A percentile compares a stretch with the other conserved stretches of the same genome.
Conservation (phyloP, 1,140 invertebrate species). For the Drosophila jambulina region DNA sequence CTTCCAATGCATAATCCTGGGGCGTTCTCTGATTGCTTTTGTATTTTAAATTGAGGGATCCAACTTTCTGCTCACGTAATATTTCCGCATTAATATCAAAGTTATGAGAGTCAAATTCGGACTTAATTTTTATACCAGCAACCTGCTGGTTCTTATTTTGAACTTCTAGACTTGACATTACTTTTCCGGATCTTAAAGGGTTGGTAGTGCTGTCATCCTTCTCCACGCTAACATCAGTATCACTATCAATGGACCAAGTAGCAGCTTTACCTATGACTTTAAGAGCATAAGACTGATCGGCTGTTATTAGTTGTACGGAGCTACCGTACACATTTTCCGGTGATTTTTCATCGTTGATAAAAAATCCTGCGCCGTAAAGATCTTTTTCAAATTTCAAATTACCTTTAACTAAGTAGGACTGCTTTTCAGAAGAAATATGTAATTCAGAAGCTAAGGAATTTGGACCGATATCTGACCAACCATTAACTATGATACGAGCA, state of each 20-base stretch:
- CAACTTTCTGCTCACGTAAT: slow-evolving; percentile 48
- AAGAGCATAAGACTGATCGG: slow-evolving; percentile 41
- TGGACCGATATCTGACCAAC: slow-evolving; percentile 78
- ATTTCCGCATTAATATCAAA: slow-evolving; percentile 55
- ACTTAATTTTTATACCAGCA: slow-evolving; percentile 36
- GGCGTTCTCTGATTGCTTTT: slow-evolving; percentile 60
- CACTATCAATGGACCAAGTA: slow-evolving; percentile 42
- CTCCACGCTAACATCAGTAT: slow-evolving; percentile 22
- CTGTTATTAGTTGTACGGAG: slow-evolving; percentile 43
- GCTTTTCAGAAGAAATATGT: slow-evolving; percentile 47
- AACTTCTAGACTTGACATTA: slow-evolving; percentile 36
- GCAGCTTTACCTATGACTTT: slow-evolving; percentile 48
- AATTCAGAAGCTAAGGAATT: slow-evolving; percentile 50
- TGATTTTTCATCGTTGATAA: slow-evolving; percentile 62
- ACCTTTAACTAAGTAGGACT: slow-evolving; percentile 60
- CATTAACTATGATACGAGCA: slow-evolving; percentile 86
- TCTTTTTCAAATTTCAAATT: slow-evolving; percentile 62
- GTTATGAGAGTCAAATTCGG: slow-evolving; percentile 50
- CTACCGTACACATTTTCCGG: slow-evolving; percentile 67
- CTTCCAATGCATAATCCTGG: slow-evolving; percentile 77
- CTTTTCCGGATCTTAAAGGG: slow-evolving; percentile 43
- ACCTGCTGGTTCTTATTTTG: slow-evolving; percentile 56
- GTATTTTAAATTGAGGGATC: slow-evolving; percentile 61
- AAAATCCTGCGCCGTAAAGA: slow-evolving; percentile 59
- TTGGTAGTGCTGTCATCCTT: slow-evolving; percentile 29